Percentiles rank a stretch among this genome's conserved stretches.
phyloP scores from a whole-genome alignment of 2,888 invertebrate genomes.

The Ochropleura plecta region DNA sequence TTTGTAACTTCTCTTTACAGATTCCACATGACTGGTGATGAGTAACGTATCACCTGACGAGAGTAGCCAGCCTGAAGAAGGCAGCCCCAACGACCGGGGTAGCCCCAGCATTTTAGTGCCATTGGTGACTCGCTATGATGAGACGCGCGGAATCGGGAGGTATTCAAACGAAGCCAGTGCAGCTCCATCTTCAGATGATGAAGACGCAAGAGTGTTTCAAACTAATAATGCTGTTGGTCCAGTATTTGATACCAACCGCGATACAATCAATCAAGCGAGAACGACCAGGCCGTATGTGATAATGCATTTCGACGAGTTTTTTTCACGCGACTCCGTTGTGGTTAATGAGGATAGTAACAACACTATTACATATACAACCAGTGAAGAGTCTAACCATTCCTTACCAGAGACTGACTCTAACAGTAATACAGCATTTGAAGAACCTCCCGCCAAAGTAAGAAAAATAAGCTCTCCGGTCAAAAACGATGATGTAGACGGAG shows the following conservation, averaged over 20 bases:
- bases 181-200: neutral
- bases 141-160: no score
- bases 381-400: slow-evolving; percentile 48
- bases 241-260: no score
- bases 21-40: slow-evolving; percentile 1
- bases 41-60: neutral
- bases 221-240: no score
- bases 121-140: neutral
- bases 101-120: slow-evolving; percentile 9
- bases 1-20: neutral
- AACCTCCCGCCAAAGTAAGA: slow-evolving; percentile 80
- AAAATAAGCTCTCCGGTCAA: slow-evolving; percentile 72
- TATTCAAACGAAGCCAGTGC: no score
- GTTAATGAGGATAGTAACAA: slow-evolving; percentile 20
- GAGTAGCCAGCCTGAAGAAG: neutral
- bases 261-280: no score
- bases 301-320: neutral
- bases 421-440: slow-evolving; percentile 64
- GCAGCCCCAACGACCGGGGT: neutral
- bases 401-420: slow-evolving; percentile 58
- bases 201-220: neutral
- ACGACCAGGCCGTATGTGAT: neutral
- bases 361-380: neutral
- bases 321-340: neutral
- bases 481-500: slow-evolving; percentile 91